Conservation (phyloP, 2,888 invertebrate species). For the Tachina fera region DNA sequence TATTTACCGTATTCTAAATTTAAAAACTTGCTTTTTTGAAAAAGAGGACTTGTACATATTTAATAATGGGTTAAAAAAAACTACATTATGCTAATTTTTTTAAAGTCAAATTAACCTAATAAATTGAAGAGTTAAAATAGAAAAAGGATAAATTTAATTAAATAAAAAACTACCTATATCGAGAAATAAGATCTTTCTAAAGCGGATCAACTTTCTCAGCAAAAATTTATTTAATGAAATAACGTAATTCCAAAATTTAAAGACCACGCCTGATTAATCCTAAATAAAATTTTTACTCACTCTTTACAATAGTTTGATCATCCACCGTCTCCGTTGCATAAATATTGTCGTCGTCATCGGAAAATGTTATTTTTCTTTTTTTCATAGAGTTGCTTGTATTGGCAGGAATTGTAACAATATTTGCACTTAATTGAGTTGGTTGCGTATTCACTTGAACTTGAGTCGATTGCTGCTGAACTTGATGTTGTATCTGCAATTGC, state of each 20-base stretch:
- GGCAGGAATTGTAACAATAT: conserved; percentile 76
- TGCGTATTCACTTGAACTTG: conserved; percentile 75
- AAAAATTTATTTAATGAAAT: too few species aligned
- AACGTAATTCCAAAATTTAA: too few species aligned
- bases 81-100: too few species aligned
- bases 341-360: conserved; percentile 82
- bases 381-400: conserved; percentile 74
- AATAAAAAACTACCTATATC: too few species aligned
- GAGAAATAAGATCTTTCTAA: too few species aligned
- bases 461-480: conserved; percentile 64
- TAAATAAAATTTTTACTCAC: conserved; percentile 72
- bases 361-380: conserved; percentile 82
- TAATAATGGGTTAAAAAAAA: too few species aligned
- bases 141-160: too few species aligned
- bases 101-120: too few species aligned
- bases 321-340: conserved; percentile 82
- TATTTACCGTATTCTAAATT: background rate
- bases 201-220: too few species aligned
- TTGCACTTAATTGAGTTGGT: conserved; percentile 75
- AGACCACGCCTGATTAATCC: background rate
- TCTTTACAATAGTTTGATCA: conserved; percentile 81
- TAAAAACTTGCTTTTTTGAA: background rate
- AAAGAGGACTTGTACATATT: too few species aligned
- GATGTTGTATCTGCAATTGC: conserved; percentile 79
- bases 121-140: too few species aligned